phyloP scores from a whole-genome alignment of 2,113 vertebrate genomes.

The Geococcyx californianus region DNA sequence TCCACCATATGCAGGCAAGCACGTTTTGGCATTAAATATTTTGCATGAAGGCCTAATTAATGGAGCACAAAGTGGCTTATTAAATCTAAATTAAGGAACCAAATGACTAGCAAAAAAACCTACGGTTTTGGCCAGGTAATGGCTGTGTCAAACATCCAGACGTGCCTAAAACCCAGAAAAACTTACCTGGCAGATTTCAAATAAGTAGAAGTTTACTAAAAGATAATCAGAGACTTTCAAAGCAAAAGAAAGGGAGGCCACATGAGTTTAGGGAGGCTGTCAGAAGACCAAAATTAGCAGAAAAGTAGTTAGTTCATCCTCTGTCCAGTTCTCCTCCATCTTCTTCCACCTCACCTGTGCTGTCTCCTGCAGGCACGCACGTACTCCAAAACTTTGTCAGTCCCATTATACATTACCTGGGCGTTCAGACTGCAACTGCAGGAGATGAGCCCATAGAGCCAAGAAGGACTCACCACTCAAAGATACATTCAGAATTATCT shows the following conservation, averaged over 20 bases:
- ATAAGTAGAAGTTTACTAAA: background rate
- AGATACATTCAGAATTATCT: background rate
- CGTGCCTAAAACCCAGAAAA: background rate
- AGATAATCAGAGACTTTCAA: background rate
- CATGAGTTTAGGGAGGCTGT: background rate
- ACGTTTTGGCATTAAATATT: slow-evolving; percentile 34
- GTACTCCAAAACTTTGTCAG: background rate
- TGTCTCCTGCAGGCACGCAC: background rate
- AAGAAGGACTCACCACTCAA: background rate
- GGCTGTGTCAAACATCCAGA: slow-evolving; percentile 8
- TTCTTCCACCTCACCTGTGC: background rate
- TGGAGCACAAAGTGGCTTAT: slow-evolving; percentile 44
- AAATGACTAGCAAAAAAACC: slow-evolving; percentile 45
- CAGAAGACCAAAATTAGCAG: background rate
- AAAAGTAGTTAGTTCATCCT: background rate
- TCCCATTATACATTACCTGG: background rate
- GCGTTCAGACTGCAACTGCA: background rate
- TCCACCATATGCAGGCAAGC: slow-evolving; percentile 20
- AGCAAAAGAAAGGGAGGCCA: background rate
- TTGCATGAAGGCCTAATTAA: slow-evolving; percentile 56
- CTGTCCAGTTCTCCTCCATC: background rate
- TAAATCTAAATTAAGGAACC: slow-evolving; percentile 50
- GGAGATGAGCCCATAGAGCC: background rate
- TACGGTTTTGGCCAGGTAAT: slow-evolving; percentile 11
- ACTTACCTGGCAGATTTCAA: background rate